These are phyloP conservation scores for Karalla daura DNA, from an alignment of 2,797 vertebrate genomes.

Conservation along the genomic window DNA sequence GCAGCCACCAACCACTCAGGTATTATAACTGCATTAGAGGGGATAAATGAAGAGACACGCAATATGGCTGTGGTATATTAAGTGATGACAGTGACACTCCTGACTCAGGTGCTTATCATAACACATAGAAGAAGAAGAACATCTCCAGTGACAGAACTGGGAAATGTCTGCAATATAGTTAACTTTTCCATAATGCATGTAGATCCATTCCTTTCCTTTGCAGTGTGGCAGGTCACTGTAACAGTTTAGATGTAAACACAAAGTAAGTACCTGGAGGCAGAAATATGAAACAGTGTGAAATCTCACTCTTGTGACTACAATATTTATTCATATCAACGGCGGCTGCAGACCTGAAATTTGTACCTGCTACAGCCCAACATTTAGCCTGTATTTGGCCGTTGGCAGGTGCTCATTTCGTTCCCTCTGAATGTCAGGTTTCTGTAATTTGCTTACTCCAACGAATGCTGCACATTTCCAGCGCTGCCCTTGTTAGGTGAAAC, in stretches of 20 bases:
- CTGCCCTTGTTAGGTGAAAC: constrained; percentile 9
- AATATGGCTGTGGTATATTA: constrained; percentile 39
- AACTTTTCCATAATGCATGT: not conserved
- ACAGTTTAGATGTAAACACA: not conserved
- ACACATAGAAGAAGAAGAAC: not conserved
- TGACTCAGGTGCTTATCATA: constrained; percentile 8
- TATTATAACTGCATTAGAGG: constrained; percentile 69
- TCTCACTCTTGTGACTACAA: no score
- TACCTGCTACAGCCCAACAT: not conserved
- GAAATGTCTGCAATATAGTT: not conserved
- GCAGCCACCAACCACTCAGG: constrained; percentile 62
- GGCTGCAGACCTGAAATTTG: not conserved
- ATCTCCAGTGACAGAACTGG: not conserved
- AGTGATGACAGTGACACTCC: constrained; percentile 24
- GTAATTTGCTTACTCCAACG: not conserved
- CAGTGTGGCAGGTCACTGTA: not conserved
- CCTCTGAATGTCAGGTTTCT: not conserved
- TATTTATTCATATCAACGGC: not conserved
- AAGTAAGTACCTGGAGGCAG: not conserved
- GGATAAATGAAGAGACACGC: constrained; percentile 60
- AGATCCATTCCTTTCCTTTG: no score
- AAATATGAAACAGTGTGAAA: no score
- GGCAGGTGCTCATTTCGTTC: not conserved
- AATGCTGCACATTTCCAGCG: not conserved
- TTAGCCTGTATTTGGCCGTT: not conserved